Conservation (phyloP, 2,888 invertebrate genomes). For the Glomeris marginata region DNA sequence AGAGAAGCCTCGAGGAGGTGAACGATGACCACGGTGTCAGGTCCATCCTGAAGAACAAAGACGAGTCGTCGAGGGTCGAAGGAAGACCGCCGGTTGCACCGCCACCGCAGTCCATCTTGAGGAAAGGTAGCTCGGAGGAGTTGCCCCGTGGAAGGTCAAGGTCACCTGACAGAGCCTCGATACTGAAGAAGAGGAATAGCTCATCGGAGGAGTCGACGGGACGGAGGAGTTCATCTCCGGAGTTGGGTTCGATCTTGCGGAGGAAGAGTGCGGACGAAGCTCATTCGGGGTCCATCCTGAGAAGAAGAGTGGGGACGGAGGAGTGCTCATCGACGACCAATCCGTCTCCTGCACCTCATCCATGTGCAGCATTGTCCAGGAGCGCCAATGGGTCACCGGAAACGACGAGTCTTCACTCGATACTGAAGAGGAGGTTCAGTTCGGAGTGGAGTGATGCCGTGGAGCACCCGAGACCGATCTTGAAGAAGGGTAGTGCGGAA, state of each 20-base stretch:
- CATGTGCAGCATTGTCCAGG: no score
- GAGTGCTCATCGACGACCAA: not conserved
- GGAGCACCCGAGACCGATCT: slow-evolving; percentile 42
- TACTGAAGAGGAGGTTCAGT: slow-evolving; percentile 41
- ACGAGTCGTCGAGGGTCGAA: slow-evolving; percentile 2
- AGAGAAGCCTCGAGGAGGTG: slow-evolving; percentile 4
- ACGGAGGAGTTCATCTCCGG: slow-evolving; percentile 6
- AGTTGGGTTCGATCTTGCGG: slow-evolving; percentile 11
- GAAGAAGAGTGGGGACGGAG: not conserved
- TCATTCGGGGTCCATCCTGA: no score
- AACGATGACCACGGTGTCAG: not conserved
- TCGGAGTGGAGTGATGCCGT: slow-evolving; percentile 33
- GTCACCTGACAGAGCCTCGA: slow-evolving; percentile 11
- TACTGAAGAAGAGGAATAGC: slow-evolving; percentile 12
- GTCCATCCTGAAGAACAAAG: slow-evolving; percentile 9
- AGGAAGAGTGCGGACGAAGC: slow-evolving; percentile 10
- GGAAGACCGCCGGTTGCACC: slow-evolving; percentile 7
- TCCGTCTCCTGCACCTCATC: not conserved
- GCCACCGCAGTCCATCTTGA: slow-evolving; percentile 9
- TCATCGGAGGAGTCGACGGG: slow-evolving; percentile 10
- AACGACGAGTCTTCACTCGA: slow-evolving; percentile 34
- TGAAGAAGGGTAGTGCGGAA: slow-evolving; percentile 63
- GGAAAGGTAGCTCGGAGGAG: slow-evolving; percentile 10
- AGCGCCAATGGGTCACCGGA: slow-evolving; percentile 24
- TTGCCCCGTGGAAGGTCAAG: not conserved